phyloP scores from a whole-genome alignment of 53 echinoderm and acorn worm species.

The Temnopleurus reevesii region DNA sequence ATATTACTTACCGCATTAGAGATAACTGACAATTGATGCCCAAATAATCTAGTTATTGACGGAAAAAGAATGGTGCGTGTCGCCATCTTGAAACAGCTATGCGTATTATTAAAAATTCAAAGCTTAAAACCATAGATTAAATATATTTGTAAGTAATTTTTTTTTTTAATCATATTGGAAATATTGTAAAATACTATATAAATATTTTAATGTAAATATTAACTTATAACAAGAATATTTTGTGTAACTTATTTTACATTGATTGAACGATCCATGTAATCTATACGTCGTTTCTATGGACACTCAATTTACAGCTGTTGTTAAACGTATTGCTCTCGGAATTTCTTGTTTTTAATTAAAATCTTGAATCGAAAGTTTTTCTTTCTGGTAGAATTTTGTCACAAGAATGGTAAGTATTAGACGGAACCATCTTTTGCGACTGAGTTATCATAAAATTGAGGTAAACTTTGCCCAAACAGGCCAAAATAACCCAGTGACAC shows the following conservation, averaged over 20 bases:
- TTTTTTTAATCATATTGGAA: too few relatives aligned
- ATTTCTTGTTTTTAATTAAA: too few relatives aligned
- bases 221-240: neutral
- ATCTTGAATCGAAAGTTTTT: too few relatives aligned
- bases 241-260: neutral
- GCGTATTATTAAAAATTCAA: neutral
- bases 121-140: too few relatives aligned
- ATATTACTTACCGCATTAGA: neutral
- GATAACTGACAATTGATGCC: neutral
- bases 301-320: neutral
- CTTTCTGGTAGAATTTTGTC: too few relatives aligned
- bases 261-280: neutral
- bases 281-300: conserved; percentile 26
- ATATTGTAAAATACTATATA: neutral
- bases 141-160: too few relatives aligned
- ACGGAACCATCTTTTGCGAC: too few relatives aligned
- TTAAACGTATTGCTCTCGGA: too few relatives aligned
- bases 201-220: neutral
- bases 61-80: neutral
- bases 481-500: too few relatives aligned
- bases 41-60: neutral
- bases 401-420: too few relatives aligned
- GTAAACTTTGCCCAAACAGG: too few relatives aligned
- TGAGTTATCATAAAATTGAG: too few relatives aligned
- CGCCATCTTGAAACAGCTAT: conserved; percentile 25